Conservation (phyloP, 2,113 vertebrate species). For the Cynopterus brachyotis region DNA sequence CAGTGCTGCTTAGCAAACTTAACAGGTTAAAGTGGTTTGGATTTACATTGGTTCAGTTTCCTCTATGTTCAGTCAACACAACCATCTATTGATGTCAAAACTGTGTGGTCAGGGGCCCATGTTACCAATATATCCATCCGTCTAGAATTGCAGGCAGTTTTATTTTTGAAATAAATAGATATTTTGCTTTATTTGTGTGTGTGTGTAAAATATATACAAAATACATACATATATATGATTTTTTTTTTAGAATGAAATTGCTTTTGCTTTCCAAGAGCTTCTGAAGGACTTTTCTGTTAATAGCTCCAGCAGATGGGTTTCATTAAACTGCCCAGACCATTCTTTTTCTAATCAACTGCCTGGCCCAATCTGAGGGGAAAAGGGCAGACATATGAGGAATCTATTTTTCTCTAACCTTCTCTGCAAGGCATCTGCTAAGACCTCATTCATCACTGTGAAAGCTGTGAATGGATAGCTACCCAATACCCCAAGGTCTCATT, state of each 20-base stretch:
- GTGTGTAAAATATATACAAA: background rate
- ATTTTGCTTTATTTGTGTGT: background rate
- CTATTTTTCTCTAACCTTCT: slow-evolving; percentile 69
- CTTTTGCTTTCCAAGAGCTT: slow-evolving; percentile 37
- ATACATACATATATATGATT: background rate
- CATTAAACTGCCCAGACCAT: slow-evolving; percentile 75
- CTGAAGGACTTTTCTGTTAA: slow-evolving; percentile 67
- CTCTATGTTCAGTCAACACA: background rate
- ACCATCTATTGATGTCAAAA: background rate
- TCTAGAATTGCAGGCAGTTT: background rate
- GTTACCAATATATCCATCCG: background rate
- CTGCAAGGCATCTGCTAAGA: slow-evolving; percentile 84
- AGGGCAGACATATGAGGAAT: slow-evolving; percentile 79
- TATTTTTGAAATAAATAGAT: background rate
- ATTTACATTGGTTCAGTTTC: background rate
- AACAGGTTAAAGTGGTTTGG: background rate
- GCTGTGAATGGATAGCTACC: slow-evolving; percentile 86
- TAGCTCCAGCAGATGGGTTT: slow-evolving; percentile 77
- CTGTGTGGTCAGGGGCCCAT: background rate
- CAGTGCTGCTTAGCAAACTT: background rate
- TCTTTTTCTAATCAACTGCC: slow-evolving; percentile 78
- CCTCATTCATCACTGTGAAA: slow-evolving; percentile 86
- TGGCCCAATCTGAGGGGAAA: slow-evolving; percentile 62
- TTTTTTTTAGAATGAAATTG: background rate
- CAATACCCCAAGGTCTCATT: slow-evolving; percentile 86